Percentiles rank a stretch among this genome's conserved stretches.
These are phyloP conservation scores for Manacus vitellinus DNA, from an alignment of 2,113 vertebrate species.

Conservation along the genomic window DNA sequence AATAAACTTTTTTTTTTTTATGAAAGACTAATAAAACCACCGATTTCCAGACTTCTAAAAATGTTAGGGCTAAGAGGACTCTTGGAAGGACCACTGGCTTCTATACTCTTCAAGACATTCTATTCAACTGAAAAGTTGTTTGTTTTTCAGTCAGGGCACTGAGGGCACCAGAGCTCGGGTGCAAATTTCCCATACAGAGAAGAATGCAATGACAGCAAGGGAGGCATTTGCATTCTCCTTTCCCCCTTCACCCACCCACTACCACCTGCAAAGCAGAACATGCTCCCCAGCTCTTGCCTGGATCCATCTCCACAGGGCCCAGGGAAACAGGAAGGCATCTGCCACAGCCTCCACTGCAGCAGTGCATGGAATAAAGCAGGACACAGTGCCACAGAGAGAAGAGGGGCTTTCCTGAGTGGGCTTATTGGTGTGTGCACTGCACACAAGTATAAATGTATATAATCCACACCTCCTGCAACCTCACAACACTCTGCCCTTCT, in stretches of 20 bases:
- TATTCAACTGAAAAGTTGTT: background rate
- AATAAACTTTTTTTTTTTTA: background rate
- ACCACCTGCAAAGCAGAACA: background rate
- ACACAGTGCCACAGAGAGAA: background rate
- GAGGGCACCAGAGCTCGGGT: background rate
- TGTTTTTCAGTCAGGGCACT: background rate
- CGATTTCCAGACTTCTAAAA: background rate
- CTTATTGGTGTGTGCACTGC: background rate
- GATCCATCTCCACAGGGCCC: background rate
- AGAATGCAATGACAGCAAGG: background rate
- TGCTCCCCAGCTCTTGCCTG: background rate
- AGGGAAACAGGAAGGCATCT: background rate
- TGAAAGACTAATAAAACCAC: background rate
- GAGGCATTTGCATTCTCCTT: background rate
- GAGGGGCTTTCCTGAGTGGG: background rate
- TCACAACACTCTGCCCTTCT: background rate
- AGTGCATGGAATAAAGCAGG: background rate
- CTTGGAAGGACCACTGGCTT: background rate
- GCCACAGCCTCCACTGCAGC: background rate
- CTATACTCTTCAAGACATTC: background rate
- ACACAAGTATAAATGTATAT: rapidly evolving
- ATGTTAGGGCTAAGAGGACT: background rate
- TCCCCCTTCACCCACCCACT: background rate
- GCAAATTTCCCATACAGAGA: background rate
- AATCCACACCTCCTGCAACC: background rate